Evolutionary conservation across 2,888 invertebrate genomes (phyloP).

Genomic region (Drosophila tripunctata): DNA sequence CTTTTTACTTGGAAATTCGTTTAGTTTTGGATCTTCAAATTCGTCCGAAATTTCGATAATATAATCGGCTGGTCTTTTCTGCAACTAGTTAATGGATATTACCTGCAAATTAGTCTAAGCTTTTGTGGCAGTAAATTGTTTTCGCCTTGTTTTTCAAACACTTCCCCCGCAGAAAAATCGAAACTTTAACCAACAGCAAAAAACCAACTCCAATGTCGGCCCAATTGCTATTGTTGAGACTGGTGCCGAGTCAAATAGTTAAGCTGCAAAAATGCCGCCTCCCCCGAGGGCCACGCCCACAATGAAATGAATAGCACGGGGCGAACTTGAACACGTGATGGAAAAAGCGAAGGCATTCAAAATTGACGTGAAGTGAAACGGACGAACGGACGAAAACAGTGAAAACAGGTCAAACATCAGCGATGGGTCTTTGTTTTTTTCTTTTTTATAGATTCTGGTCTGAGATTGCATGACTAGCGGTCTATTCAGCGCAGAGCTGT

Average conservation of each 20-base stretch:
- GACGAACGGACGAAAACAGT: conserved; percentile 44
- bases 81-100: conserved; percentile 5
- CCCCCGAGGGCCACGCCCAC: neutral
- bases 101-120: conserved; percentile 36
- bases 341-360: conserved; percentile 37
- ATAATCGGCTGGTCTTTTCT: conserved; percentile 9
- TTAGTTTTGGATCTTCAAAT: neutral
- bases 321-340: conserved; percentile 42
- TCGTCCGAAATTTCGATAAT: conserved; percentile 6
- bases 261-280: conserved; percentile 2
- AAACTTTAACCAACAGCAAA: conserved; percentile 60
- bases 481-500: conserved; percentile 21
- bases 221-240: conserved; percentile 47
- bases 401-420: conserved; percentile 75
- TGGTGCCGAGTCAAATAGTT: conserved; percentile 55
- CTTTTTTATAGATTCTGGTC: conserved; percentile 23
- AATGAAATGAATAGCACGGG: conserved; percentile 13
- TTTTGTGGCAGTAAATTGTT: conserved; percentile 24
- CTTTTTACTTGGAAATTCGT: neutral
- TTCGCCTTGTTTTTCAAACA: conserved; percentile 16
- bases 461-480: conserved; percentile 72
- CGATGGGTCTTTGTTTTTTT: conserved; percentile 43
- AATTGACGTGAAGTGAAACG: conserved; percentile 35
- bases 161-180: conserved; percentile 43
- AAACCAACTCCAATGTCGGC: conserved; percentile 46